A percentile compares a stretch with the other conserved stretches of the same genome.
These are phyloP conservation scores for Acanthurus tractus DNA, from an alignment of 2,797 vertebrate genomes.

Conservation along the genomic window DNA sequence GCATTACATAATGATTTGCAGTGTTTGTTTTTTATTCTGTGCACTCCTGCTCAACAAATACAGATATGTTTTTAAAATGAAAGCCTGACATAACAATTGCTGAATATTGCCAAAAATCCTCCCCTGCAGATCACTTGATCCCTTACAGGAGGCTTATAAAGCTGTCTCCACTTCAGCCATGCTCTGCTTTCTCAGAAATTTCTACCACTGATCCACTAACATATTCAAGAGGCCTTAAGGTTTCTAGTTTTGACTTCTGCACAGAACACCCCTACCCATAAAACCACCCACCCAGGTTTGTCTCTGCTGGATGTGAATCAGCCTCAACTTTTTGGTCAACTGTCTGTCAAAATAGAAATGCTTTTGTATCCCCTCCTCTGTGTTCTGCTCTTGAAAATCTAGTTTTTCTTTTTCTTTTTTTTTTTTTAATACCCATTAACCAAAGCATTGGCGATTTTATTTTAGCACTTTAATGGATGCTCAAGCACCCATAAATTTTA, in stretches of 20 bases:
- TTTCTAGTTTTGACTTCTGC: slow-evolving; percentile 45
- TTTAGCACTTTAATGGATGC: too few species aligned
- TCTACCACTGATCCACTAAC: slow-evolving; percentile 42
- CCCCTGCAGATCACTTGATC: slow-evolving; percentile 8
- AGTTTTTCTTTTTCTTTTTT: slow-evolving; percentile 12
- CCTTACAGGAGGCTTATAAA: slow-evolving; percentile 9
- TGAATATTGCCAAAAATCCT: neutral
- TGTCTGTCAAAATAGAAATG: slow-evolving; percentile 42
- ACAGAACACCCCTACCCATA: neutral
- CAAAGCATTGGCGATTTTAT: neutral
- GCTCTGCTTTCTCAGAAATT: slow-evolving; percentile 25
- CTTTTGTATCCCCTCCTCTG: slow-evolving; percentile 9
- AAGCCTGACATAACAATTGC: neutral
- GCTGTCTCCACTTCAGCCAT: slow-evolving; percentile 10
- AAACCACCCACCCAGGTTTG: neutral
- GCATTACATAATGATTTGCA: neutral
- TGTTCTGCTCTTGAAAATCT: slow-evolving; percentile 33
- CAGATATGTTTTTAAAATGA: neutral
- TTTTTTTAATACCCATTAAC: slow-evolving; percentile 1
- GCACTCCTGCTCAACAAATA: neutral
- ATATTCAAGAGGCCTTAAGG: slow-evolving; percentile 35
- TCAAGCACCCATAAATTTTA: slow-evolving; percentile 1
- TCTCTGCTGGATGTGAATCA: slow-evolving; percentile 30
- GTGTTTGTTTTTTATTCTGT: neutral
- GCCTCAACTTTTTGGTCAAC: slow-evolving; percentile 44